Conservation (phyloP, 2,888 invertebrate genomes). For the Pristionchus exspectatus region DNA sequence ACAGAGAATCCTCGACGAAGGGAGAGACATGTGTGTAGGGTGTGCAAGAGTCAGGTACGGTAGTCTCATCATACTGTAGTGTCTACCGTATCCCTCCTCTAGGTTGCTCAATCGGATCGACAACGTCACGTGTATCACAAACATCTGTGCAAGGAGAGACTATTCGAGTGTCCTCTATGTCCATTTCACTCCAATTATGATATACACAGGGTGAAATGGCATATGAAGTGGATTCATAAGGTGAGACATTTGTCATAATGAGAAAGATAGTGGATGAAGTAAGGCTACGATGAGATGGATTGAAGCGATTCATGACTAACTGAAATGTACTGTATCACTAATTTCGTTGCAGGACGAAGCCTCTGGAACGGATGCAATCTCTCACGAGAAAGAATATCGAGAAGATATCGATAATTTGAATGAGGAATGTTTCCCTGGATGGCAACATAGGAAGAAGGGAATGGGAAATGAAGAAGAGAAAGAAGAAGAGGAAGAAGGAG, state of each 20-base stretch:
- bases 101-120: slow-evolving; percentile 72
- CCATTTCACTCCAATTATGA: slow-evolving; percentile 65
- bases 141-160: slow-evolving; percentile 60
- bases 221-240: slow-evolving; percentile 72
- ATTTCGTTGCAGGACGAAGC: slow-evolving; percentile 52
- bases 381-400: slow-evolving; percentile 66
- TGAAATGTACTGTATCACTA: background rate
- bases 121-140: slow-evolving; percentile 71
- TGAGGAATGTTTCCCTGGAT: slow-evolving; percentile 74
- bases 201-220: slow-evolving; percentile 67
- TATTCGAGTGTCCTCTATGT: slow-evolving; percentile 72
- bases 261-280: background rate
- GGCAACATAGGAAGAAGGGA: slow-evolving; percentile 64
- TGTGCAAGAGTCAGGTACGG: slow-evolving; percentile 61
- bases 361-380: slow-evolving; percentile 64
- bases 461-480: slow-evolving; percentile 22
- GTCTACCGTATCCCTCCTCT: background rate
- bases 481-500: background rate
- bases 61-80: background rate
- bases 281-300: background rate
- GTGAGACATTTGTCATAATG: background rate
- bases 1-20: slow-evolving; percentile 59
- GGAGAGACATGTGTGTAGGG: slow-evolving; percentile 66
- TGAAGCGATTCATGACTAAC: too few species aligned
- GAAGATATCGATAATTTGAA: slow-evolving; percentile 68